These are phyloP conservation scores for Cardinalis cardinalis DNA, from an alignment of 2,113 vertebrate genomes.

Conservation along the genomic window DNA sequence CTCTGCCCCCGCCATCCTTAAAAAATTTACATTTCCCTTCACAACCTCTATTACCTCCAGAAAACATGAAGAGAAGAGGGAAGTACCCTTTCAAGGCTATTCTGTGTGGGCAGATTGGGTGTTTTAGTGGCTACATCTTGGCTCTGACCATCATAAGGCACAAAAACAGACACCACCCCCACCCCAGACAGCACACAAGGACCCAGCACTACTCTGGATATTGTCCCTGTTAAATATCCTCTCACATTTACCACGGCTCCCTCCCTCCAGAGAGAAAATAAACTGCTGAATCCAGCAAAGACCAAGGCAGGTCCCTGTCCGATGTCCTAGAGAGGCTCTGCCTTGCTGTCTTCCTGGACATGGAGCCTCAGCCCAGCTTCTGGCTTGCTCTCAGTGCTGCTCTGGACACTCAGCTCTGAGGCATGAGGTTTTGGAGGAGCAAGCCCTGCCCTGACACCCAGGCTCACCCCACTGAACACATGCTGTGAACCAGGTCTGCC, in stretches of 20 bases:
- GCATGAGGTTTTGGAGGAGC: background rate
- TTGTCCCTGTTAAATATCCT: background rate
- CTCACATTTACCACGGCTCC: rapidly evolving
- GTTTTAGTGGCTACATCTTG: background rate
- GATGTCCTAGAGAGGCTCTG: rapidly evolving
- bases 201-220: background rate
- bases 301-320: background rate
- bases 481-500: rapidly evolving
- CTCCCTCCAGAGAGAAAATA: background rate
- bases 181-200: rapidly evolving
- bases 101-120: background rate
- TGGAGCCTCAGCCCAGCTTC: background rate
- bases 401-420: rapidly evolving
- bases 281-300: background rate
- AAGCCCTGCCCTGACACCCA: background rate
- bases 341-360: background rate
- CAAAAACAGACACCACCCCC: background rate
- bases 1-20: rapidly evolving
- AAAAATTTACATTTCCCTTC: background rate
- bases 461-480: background rate
- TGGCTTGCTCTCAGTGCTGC: rapidly evolving
- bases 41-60: background rate
- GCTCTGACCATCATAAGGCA: background rate
- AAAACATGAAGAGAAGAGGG: background rate
- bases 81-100: background rate